Base-by-base conservation (phyloP, 2,888 invertebrate species). In the Rhodophaea formosa region DNA sequence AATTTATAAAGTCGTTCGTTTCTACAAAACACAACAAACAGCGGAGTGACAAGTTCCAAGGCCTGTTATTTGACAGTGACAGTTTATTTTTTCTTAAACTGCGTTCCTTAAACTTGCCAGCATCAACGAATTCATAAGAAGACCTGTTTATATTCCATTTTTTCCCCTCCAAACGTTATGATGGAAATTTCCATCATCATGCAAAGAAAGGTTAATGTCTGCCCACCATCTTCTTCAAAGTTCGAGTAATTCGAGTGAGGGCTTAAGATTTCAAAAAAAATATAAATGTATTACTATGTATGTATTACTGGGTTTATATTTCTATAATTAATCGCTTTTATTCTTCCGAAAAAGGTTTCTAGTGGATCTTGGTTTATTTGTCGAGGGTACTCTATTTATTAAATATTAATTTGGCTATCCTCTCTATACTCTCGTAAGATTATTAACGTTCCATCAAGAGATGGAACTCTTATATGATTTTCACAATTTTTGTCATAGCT, bases 91-190 rank as follows among this genome's bases (percentile, higher is more conserved):
- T 23, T 23, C 5, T 23, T 2, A 23, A 23, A 23, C 23, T 23
- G 23, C 23, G 23, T 43, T 43, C n/a, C 42, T 42, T 42, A 69
- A 71, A 39, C 69, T 71, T 72, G 64, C 70, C 67, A 70, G 66
- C 74, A 69, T 64, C 70, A 72, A 74, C 60, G 66, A 71, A 71
- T 71, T 65, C 68, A 72, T 62, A 70, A 69, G 69, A 68, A 58
- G 54, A 64, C n/a, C n/a, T n/a, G 69, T 62, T 72, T 72, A 70
- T 67, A 57, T 68, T 71, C 71, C 68, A 68, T 62, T 70, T 72
- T 70, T 67, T 62, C 53, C 61, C 60, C 49, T 68, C 61, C 70
- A 69, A 70, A 72, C 70, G 46, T 65, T 70, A 69, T 71, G 68
- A 70, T 67, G 53, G 61, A 69, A 69, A 72, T 71, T 68, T 67